Evolutionary conservation across 2,797 vertebrate genomes (phyloP).

Genomic region (Onychomys arenicola): DNA sequence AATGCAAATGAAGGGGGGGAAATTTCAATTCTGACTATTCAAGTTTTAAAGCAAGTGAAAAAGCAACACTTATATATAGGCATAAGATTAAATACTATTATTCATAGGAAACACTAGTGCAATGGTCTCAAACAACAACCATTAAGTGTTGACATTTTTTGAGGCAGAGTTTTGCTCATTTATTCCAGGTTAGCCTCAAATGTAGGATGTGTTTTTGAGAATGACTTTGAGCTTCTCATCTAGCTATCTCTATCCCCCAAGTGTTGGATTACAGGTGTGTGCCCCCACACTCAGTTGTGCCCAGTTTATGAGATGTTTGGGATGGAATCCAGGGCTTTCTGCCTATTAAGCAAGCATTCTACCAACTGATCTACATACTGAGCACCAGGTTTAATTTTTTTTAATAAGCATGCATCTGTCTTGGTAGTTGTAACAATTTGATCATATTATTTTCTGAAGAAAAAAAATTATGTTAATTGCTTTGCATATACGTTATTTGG

Average conservation of each 20-base stretch:
- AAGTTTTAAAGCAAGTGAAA: slow-evolving; percentile 27
- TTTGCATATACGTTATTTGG: not conserved
- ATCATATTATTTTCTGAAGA: not conserved
- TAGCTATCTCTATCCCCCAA: not conserved
- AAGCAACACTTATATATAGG: not conserved
- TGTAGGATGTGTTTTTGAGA: not conserved
- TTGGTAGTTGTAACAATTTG: not conserved
- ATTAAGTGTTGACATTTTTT: not conserved
- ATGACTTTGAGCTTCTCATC: not conserved
- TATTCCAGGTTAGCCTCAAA: not conserved
- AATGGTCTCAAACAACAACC: not conserved
- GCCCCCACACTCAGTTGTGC: not conserved
- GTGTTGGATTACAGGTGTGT: not conserved
- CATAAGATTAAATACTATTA: not conserved
- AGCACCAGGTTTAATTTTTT: not conserved
- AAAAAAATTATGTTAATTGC: not conserved
- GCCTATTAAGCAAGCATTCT: not conserved
- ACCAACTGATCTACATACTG: not conserved
- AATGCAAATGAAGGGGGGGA: slow-evolving; percentile 32
- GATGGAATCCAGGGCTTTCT: not conserved
- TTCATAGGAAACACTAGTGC: not conserved
- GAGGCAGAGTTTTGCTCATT: not conserved
- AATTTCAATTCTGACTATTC: slow-evolving; percentile 34
- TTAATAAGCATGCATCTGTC: not conserved
- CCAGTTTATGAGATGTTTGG: not conserved